These are phyloP conservation scores for Caenorhabditis sp. DNA, from an alignment of 2,888 invertebrate species.

Conservation along the genomic window DNA sequence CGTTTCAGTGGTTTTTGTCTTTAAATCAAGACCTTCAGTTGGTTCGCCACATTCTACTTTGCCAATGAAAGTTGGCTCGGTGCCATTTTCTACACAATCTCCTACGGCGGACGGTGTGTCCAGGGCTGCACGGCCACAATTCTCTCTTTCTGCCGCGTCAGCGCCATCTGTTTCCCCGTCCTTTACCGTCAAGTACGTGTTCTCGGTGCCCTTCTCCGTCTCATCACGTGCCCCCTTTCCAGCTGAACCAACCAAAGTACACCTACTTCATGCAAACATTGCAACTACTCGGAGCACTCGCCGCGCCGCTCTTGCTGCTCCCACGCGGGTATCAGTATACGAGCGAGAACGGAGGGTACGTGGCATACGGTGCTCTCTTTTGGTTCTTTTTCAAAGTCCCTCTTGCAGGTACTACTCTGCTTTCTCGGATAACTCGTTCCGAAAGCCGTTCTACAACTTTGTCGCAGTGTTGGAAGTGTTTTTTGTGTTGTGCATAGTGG, in stretches of 20 bases:
- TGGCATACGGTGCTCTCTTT: neutral
- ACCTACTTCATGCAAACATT: conserved; percentile 33
- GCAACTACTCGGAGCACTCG: conserved; percentile 31
- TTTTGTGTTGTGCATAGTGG: conserved; percentile 34
- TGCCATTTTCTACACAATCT: conserved; percentile 29
- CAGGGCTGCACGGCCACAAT: conserved; percentile 47
- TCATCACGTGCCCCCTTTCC: no score
- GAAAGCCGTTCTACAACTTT: conserved; percentile 32
- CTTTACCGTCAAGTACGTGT: conserved; percentile 38
- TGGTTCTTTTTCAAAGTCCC: neutral
- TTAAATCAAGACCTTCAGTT: neutral
- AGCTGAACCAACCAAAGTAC: conserved; percentile 22
- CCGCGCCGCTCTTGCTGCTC: conserved; percentile 14
- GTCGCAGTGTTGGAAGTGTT: conserved; percentile 29
- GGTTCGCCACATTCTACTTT: conserved; percentile 23
- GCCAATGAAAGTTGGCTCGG: conserved; percentile 24
- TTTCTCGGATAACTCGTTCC: conserved; percentile 28
- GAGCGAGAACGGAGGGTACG: conserved; percentile 40
- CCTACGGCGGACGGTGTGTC: conserved; percentile 44
- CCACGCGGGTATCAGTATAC: conserved; percentile 36
- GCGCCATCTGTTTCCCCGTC: conserved; percentile 42
- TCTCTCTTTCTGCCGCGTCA: conserved; percentile 39
- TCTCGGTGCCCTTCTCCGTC: no score
- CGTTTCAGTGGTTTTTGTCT: neutral
- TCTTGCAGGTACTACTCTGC: conserved; percentile 38